Base-by-base conservation (phyloP, 1,140 invertebrate genomes). In the Neodiprion pinetum region DNA sequence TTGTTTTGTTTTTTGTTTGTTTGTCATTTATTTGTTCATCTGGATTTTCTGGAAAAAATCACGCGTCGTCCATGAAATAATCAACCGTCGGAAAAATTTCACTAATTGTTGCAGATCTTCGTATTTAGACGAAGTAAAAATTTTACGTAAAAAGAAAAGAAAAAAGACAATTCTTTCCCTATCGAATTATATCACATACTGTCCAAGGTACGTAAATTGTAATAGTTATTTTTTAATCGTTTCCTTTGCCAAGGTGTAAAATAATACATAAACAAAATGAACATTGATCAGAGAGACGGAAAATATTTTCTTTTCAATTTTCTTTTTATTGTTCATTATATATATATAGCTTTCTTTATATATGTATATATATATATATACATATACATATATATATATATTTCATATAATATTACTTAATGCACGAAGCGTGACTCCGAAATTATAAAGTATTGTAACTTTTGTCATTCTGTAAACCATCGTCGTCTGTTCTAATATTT, bases 401-500 rank as follows among this genome's bases (percentile, higher is more conserved):
- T 40, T 40, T 40, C 28, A 40, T 40, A 40, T 40, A 40, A 40
- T 2, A 40, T 40, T 40, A 40, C 28, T 40, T 5, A 40, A 40
- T 40, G 28, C 28, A 40, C 28, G 28, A 40, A 40, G 28, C 28
- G 28, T 40, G 28, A 40, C 28, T 40, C 28, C 28, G 28, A 5
- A 40, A 40, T 40, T 40, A 40, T 40, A 40, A 3, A 40, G 5
- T 40, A 40, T 40, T 40, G 28, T 40, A 40, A 40, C 28, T 40
- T 79, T 76, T 77, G 75, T 79, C 76, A 76, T 76, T 79, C 76
- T 78, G 75, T 77, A 79, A 76, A 75, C 67, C 74, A 70, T 78
- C 74, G 65, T 77, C 69, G 76, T 86, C 79, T 82, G 77, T 81
- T 78, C 84, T 85, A 88, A 80, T 88, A 88, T 88, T 86, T 88